These are phyloP conservation scores for Cricetomys ansorgei DNA, from an alignment of 2,113 vertebrate species.

Conservation along the genomic window DNA sequence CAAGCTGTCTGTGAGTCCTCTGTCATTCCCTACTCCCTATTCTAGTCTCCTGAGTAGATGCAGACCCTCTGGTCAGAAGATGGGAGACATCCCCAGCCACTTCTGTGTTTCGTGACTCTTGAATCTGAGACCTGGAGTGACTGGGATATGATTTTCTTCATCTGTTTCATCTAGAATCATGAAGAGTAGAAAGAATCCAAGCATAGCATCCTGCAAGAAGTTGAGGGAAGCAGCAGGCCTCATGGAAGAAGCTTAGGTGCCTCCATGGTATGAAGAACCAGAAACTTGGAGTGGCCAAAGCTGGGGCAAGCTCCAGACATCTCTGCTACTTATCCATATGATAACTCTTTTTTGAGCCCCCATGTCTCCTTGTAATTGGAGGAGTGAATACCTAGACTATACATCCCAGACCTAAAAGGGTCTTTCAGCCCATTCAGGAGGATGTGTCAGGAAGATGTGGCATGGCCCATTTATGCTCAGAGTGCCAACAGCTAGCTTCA, in stretches of 20 bases:
- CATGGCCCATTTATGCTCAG: not conserved
- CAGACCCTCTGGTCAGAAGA: not conserved
- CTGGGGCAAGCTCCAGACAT: not conserved
- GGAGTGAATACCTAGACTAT: not conserved
- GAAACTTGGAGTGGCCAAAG: too few relatives aligned
- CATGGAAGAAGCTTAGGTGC: not conserved
- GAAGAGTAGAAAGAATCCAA: not conserved
- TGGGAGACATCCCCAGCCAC: not conserved
- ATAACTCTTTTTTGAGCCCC: not conserved
- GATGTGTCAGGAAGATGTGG: not conserved
- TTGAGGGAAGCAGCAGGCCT: not conserved
- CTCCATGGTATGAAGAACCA: not conserved
- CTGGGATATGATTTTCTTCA: accelerated
- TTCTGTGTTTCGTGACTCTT: not conserved
- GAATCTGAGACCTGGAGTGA: not conserved
- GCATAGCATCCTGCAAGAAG: not conserved
- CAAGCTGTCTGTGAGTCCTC: not conserved
- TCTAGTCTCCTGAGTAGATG: not conserved
- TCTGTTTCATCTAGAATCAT: not conserved
- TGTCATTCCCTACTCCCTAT: not conserved
- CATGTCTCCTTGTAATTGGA: not conserved
- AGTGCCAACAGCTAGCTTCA: not conserved
- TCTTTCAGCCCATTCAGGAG: not conserved
- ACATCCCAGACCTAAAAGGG: not conserved
- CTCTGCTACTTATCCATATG: not conserved